These are phyloP conservation scores for Cheilosia vernalis DNA, from an alignment of 2,888 invertebrate species.

Conservation along the genomic window DNA sequence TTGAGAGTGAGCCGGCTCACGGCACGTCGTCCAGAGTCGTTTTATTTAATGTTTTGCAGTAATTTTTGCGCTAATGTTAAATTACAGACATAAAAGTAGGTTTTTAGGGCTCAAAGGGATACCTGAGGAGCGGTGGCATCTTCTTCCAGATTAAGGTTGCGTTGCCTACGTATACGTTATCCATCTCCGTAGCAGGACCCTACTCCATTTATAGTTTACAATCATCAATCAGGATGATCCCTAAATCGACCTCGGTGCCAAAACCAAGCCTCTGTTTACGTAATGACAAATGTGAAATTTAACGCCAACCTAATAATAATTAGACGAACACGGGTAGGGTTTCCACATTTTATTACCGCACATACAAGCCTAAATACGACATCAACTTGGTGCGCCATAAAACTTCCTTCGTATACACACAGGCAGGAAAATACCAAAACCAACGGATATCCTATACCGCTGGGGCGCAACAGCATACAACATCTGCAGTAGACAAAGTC, in stretches of 20 bases:
- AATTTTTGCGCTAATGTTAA: conserved; percentile 36
- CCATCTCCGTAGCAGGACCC: neutral
- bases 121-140: neutral
- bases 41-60: conserved; percentile 53
- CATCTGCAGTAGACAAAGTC: conserved; percentile 49
- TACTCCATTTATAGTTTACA: neutral
- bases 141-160: neutral
- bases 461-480: conserved; percentile 20
- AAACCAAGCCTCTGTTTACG: conserved; percentile 26
- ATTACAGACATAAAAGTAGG: conserved; percentile 16
- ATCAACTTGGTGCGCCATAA: conserved; percentile 32
- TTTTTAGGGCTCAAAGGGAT: conserved; percentile 13
- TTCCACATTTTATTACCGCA: conserved; percentile 25
- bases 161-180: no score
- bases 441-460: conserved; percentile 10
- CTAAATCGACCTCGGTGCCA: conserved; percentile 55
- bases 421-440: neutral
- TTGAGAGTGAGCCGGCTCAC: conserved; percentile 20
- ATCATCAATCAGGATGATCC: conserved; percentile 55
- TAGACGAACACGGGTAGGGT: conserved; percentile 44
- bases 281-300: conserved; percentile 71
- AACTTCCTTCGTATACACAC: conserved; percentile 21
- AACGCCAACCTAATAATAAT: conserved; percentile 67
- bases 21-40: conserved; percentile 12
- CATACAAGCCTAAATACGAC: conserved; percentile 17